Base-by-base conservation (phyloP, 2,888 invertebrate species). In the Punctoribates punctum region DNA sequence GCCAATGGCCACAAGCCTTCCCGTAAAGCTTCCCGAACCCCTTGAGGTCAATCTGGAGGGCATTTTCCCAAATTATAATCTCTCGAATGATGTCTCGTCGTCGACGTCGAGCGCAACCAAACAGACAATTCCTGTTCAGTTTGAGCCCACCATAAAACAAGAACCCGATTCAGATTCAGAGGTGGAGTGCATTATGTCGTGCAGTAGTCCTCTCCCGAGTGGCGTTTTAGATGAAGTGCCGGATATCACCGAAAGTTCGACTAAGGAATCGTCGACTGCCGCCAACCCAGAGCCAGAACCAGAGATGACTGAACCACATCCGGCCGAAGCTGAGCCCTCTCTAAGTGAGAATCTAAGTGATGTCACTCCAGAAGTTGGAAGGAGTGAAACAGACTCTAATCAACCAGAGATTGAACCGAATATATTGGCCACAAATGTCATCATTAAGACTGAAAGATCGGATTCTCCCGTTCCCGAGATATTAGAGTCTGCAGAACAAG, bases 121-220 rank as follows among this genome's bases (percentile, higher is more conserved):
- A n/a, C 1, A 11, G n/a, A 11, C 70, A 4, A 42, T 70, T 70
- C 70, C 70, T 1, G 62, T 62, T 9, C 23, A 23, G 13, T 62
- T 62, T 15, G 62, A 62, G 15, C 9, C 27, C 8, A 42, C n/a
- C 13, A 42, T 70, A 20, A 70, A 70, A 70, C 38, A 23, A 42
- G 70, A 70, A 46, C 38, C 46, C 42, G 70, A 70, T 42, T 70
- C 70, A 4, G 70, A 70, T 46, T 70, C 70, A 42, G 70, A 70
- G 20, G 70, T 70, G n/a, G 70, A 70, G 46, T 70, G 70, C 46
- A 70, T 70, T 46, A 70, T 70, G 70, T 70, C 70, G 42, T 20
- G 17, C 8, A 42, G 20, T 11, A 70, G 70, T 70, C 70, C 70
- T 46, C 34, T 70, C 20, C 70, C 70, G 23, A 70, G 70, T 70